Base-by-base conservation (phyloP, 2,888 invertebrate species). In the Tillus elongatus region DNA sequence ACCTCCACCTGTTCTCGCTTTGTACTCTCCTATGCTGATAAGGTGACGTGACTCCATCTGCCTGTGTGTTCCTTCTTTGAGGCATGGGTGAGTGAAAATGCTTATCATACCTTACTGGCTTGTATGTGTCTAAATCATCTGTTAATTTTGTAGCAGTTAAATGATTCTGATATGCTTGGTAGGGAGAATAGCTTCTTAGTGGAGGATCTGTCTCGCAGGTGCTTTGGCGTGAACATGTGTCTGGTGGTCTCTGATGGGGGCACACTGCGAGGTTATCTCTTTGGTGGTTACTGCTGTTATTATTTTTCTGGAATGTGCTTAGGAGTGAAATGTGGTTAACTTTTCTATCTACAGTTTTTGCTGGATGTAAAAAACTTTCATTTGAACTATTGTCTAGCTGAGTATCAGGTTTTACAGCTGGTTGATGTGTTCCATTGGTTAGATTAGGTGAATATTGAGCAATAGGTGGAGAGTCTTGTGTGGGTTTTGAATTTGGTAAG, bases 1-100 rank as follows among this genome's bases (percentile, higher is more conserved):
- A 63, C 35, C 55, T 51, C 62, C 64, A 64, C 31, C 60, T 47
- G 33, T 47, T 53, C 19, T 55, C 53, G 37, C 54, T 55, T 8
- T 49, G 45, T 3, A 46, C 49, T 30, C 55, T 44, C 31, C 56
- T 48, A 32, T 55, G 54, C 24, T 51, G 49, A 29, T 50, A 54
- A 2, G 57, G 53, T 9, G 41, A 37, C 4, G 26, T 26, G 24
- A 26, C n/a, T 11, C 9, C 6, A 8, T 19, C 33, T 3, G 36
- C 37, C 8, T 36, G 10, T 24, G 27, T 14, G 6, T 6, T 6
- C 28, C 44, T 41, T 36, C 42, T 35, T 29, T 37, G 40, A 19
- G 43, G 14, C 43, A 41, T 14, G 30, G 48, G 39, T 33, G 49
- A 41, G 42, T 43, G 27, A n/a, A 19, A n/a, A n/a, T n/a, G n/a